Conservation (phyloP, 2,797 vertebrate species). For the Delichon dasypus region DNA sequence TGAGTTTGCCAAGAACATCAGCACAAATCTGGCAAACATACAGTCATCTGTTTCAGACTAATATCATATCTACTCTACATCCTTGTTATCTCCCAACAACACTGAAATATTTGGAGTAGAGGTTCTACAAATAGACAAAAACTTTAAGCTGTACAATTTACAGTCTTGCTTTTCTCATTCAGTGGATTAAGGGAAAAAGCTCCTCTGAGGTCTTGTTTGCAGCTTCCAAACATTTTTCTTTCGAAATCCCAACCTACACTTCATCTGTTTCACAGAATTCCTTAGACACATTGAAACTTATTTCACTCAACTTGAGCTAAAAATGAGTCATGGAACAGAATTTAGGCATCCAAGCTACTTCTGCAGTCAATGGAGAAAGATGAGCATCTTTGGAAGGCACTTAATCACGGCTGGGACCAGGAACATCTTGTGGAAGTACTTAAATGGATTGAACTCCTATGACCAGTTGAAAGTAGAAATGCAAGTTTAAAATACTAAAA, state of each 20-base stretch:
- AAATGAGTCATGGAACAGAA: not conserved
- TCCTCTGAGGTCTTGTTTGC: not conserved
- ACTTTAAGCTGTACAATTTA: not conserved
- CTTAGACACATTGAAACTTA: not conserved
- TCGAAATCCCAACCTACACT: not conserved
- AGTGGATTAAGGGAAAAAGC: not conserved
- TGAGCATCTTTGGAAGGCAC: not conserved
- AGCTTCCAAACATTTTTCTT: not conserved
- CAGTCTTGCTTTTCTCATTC: not conserved
- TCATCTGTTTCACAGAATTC: not conserved
- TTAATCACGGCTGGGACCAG: not conserved
- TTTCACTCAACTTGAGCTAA: not conserved
- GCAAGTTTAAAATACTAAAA: not conserved
- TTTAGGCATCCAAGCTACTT: not conserved
- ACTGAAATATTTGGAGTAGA: not conserved
- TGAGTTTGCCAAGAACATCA: not conserved
- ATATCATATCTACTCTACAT: not conserved
- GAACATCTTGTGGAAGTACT: not conserved
- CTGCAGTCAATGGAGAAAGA: not conserved
- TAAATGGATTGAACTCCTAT: not conserved
- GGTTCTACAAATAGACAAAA: not conserved
- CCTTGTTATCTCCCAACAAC: not conserved
- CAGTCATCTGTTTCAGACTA: not conserved
- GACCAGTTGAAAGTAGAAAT: not conserved
- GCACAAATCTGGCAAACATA: not conserved